Evolutionary conservation across 2,113 vertebrate species (phyloP).

Genomic region (Antechinus flavipes): DNA sequence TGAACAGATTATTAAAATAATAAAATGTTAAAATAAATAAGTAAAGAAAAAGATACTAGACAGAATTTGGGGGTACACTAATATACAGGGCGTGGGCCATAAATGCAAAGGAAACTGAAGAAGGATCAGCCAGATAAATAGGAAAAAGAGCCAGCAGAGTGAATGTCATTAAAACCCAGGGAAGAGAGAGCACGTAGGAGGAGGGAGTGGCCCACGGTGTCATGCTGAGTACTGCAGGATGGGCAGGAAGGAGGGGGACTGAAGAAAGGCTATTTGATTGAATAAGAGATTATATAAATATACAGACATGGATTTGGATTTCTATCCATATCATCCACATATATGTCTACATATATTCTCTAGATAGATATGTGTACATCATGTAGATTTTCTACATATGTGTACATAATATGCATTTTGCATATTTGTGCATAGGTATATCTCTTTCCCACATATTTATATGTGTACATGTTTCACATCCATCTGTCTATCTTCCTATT

Average conservation of each 20-base stretch:
- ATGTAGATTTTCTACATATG: not conserved
- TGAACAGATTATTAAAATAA: not conserved
- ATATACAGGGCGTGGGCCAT: not conserved
- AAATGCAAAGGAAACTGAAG: not conserved
- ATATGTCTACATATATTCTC: not conserved
- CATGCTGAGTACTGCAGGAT: not conserved
- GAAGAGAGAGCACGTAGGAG: not conserved
- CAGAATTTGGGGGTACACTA: not conserved
- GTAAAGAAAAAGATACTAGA: not conserved
- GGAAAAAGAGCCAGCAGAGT: not conserved
- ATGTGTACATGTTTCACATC: not conserved
- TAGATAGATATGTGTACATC: not conserved
- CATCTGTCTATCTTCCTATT: no score
- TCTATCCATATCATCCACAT: not conserved
- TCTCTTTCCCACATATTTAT: not conserved
- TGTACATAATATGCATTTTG: not conserved
- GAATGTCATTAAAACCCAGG: not conserved
- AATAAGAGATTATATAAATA: not conserved
- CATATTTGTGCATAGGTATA: not conserved
- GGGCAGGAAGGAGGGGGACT: not conserved
- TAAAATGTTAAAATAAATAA: not conserved
- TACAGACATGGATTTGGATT: not conserved
- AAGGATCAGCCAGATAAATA: not conserved
- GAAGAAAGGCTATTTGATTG: constrained; percentile 1
- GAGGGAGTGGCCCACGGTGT: not conserved